Evolutionary conservation across 2,888 invertebrate species (phyloP), one percentile per base, ranked within the genome.

Genomic region (Chrysolina americana): DNA sequence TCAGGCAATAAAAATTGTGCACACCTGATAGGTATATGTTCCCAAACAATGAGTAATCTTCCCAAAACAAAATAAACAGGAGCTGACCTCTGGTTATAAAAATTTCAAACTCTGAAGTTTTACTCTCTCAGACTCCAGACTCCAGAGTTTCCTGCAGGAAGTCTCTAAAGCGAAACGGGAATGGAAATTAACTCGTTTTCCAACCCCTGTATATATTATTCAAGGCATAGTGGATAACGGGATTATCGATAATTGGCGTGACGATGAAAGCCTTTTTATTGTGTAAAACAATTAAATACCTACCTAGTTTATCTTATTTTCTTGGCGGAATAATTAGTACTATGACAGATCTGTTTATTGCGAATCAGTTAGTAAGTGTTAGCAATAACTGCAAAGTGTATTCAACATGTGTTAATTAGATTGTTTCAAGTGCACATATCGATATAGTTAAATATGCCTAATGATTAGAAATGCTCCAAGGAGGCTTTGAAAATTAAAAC

Each of bases 401-500:
- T 44, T 68, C 65, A 69, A 75, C 63, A 62, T 50, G 41, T 66
- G 47, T 41, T 70, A 71, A 77, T 76, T 76, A 68, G 36, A 62
- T 48, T 70, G 74, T 70, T 73, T 63, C 47, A 47, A 72, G 68
- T 72, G 65, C 76, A 77, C 74, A 70, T 77, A 71, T 36, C 8
- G 36, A 36, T 36, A 36, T 72, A 62, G 68, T 73, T 73, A 74
- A 77, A 75, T 75, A 76, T 50, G 53, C 68, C 47, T 69, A 72
- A 76, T 74, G 71, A 73, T 75, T 71, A 73, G 64, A 15, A 70
- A 64, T 59, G 53, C 65, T 23, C 19, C 70, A 41, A 63, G 62
- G 47, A 65, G 50, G 63, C 65, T 76, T 77, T 73, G 64, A 78
- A 78, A 78, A 79, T 78, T 78, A 74, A 77, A 79, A 79, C 76